Percentiles rank a stretch among this genome's conserved stretches.
phyloP scores from a whole-genome alignment of 2,797 vertebrate species.

The Esox masquinongy region DNA sequence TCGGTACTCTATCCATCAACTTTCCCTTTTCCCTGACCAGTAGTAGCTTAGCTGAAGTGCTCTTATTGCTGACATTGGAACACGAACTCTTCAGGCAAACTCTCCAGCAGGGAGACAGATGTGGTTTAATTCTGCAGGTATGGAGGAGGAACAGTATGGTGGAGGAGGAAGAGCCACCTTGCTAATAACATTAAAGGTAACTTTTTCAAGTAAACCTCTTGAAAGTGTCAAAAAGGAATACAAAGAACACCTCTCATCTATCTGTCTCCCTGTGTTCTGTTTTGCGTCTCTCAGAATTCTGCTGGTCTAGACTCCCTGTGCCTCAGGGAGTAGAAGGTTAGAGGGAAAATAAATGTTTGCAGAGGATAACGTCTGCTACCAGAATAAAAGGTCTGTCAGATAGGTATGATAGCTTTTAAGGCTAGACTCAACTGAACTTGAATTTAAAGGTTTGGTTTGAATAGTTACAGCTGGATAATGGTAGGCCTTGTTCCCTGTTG shows the following conservation, averaged over 20 bases:
- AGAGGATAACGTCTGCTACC: slow-evolving; percentile 16
- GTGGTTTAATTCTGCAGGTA: slow-evolving; percentile 28
- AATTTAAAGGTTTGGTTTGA: slow-evolving; percentile 12
- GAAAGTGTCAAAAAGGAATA: background rate
- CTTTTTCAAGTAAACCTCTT: background rate
- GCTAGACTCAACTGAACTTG: slow-evolving; percentile 11
- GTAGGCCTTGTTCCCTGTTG: background rate
- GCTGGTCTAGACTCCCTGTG: slow-evolving; percentile 6
- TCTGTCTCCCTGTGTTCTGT: background rate
- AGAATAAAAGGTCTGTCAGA: slow-evolving; percentile 12
- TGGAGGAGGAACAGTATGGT: background rate
- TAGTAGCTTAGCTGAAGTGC: background rate
- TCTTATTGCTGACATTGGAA: too few species aligned
- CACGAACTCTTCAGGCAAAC: slow-evolving; percentile 55
- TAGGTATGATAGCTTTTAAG: slow-evolving; percentile 20
- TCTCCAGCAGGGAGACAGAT: slow-evolving; percentile 53
- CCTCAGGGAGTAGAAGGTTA: background rate
- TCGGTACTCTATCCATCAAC: background rate
- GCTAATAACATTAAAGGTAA: slow-evolving; percentile 1
- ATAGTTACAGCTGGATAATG: background rate
- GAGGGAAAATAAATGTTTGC: slow-evolving; percentile 12
- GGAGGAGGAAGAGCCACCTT: slow-evolving; percentile 8
- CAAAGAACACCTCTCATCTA: background rate
- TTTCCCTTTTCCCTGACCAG: background rate
- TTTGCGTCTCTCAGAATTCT: slow-evolving; percentile 16